Evolutionary conservation across 2,113 vertebrate species (phyloP), one percentile per base, ranked within the genome.

Genomic region (Cyanocitta stelleri): DNA sequence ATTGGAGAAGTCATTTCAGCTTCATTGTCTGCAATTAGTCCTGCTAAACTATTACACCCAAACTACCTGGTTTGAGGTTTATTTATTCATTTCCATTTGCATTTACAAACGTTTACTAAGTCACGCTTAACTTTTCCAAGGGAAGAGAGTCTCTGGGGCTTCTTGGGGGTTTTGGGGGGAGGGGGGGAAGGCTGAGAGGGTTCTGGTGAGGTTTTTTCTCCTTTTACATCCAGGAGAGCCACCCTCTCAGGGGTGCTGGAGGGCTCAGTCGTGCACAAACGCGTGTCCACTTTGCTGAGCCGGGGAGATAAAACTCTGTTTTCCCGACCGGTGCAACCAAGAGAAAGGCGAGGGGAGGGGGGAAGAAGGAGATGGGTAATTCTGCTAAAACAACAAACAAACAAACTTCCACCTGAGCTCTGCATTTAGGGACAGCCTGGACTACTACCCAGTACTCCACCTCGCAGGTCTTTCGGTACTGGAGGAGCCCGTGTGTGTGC

Each of bases 11-110:
- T 98, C 98, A 98, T 98, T 98, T 98, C 97, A 97, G 98, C 97
- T 97, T 98, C 98, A 98, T 98, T 98, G 98, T 98, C 98, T 98
- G 98, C 98, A 98, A 98, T 99, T 99, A 98, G 97, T 98, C 97
- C 96, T 97, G 97, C 98, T 98, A 97, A 98, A 98, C 97, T 98
- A 96, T 97, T 97, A 98, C 96, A 98, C 96, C 93, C 96, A 91
- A 98, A 98, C 97, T 98, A 98, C 96, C 97, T 97, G 96, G 96
- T 97, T 96, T 97, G 96, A 97, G 96, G 96, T 97, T 97, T 98
- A 98, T 98, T 98, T 98, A 97, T 97, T 98, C 80, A 96, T 94
- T 91, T 92, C 61, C 81, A 89, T 97, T 97, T 97, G 89, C 95
- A 95, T 95, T 83, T 90, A 87, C 63, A 92, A 96, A 90, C 55